These are phyloP conservation scores for Poliocrania exsul DNA, from an alignment of 2,797 vertebrate genomes.

Conservation along the genomic window DNA sequence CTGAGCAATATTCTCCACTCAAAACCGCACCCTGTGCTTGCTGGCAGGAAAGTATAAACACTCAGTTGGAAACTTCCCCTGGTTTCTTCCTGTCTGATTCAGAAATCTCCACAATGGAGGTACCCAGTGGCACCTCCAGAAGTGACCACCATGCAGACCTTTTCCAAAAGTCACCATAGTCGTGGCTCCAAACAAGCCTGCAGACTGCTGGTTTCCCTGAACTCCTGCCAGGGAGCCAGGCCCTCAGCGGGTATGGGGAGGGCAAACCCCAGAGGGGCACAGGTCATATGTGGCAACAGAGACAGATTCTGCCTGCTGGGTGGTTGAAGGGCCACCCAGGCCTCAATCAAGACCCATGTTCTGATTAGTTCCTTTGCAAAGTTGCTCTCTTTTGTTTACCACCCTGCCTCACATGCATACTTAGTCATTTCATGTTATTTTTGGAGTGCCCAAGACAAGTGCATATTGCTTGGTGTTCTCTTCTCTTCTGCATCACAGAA, in stretches of 20 bases:
- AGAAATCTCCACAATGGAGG: not conserved
- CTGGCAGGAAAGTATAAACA: slow-evolving; percentile 40
- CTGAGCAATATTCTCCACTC: slow-evolving; percentile 60
- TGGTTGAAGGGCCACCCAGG: not conserved
- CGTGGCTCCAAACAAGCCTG: not conserved
- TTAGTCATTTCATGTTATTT: not conserved
- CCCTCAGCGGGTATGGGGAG: accelerated
- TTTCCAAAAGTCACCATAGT: not conserved
- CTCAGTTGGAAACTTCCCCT: slow-evolving; percentile 35
- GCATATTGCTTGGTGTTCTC: not conserved
- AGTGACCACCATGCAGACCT: not conserved
- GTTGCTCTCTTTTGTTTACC: not conserved
- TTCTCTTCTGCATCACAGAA: not conserved
- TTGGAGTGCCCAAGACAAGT: not conserved
- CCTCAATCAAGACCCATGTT: not conserved
- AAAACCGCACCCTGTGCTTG: slow-evolving; percentile 48
- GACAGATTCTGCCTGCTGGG: not conserved
- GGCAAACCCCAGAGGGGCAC: not conserved
- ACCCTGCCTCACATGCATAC: accelerated
- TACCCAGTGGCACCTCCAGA: not conserved
- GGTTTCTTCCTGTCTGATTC: not conserved
- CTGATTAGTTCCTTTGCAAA: not conserved
- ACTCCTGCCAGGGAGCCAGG: not conserved
- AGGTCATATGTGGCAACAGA: not conserved
- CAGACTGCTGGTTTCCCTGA: not conserved